These are phyloP conservation scores for Mnemiopsis leidyi DNA, from an alignment of 37 sponge, comb jelly and placozoan genomes.

Conservation along the genomic window DNA sequence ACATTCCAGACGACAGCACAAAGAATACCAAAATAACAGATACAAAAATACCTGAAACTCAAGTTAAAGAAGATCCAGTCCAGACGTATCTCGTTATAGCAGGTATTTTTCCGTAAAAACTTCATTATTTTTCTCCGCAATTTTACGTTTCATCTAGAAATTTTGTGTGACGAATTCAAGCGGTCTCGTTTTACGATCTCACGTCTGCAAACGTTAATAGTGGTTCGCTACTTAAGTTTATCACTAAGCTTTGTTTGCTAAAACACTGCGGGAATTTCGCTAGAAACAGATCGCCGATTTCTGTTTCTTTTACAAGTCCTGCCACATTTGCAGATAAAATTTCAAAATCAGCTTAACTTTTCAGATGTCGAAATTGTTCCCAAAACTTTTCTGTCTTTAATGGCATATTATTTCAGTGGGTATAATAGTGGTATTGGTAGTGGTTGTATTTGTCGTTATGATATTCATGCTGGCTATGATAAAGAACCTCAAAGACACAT, in stretches of 20 bases:
- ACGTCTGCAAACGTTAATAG: constrained; percentile 57
- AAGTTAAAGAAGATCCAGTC: not conserved
- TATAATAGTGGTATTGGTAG: too few relatives aligned
- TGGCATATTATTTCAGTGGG: too few relatives aligned
- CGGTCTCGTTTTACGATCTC: too few relatives aligned
- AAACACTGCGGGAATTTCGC: not conserved
- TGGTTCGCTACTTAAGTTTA: not conserved
- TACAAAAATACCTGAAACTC: not conserved
- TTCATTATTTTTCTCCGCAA: too few relatives aligned
- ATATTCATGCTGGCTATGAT: constrained; percentile 78
- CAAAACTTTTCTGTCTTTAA: too few relatives aligned
- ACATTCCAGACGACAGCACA: not conserved
- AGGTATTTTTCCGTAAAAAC: too few relatives aligned
- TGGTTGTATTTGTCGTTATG: too few relatives aligned
- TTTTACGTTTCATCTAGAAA: too few relatives aligned
- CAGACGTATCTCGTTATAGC: not conserved
- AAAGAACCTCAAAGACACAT: constrained; percentile 97
- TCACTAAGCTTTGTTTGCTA: not conserved
- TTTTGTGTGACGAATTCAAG: too few relatives aligned
- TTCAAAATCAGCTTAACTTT: not conserved
- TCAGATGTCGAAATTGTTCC: not conserved
- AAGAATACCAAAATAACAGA: not conserved
- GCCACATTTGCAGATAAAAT: not conserved
- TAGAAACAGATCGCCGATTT: constrained; percentile 63
- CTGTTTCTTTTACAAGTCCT: not conserved